Evolutionary conservation across 2,888 invertebrate species (phyloP).

Genomic region (Stenichneumon culpator): DNA sequence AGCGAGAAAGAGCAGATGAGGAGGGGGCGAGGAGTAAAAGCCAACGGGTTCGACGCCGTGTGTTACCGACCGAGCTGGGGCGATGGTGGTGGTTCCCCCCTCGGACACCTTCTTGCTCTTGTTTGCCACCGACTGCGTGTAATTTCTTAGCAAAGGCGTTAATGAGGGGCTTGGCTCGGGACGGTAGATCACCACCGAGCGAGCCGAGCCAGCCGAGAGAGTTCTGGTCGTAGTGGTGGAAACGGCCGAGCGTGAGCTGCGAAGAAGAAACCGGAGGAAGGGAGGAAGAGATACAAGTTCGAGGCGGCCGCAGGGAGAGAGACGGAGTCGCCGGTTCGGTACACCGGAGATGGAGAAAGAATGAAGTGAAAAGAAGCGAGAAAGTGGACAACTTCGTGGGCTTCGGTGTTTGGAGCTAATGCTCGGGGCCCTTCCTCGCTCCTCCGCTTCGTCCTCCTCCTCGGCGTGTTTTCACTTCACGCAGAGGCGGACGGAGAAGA

Average conservation of each 20-base stretch:
- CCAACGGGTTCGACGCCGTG: slow-evolving; percentile 68
- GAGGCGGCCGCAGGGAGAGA: neutral
- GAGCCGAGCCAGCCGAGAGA: slow-evolving; percentile 4
- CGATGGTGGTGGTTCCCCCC: slow-evolving; percentile 12
- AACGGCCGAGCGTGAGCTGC: slow-evolving; percentile 27
- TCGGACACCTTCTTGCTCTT: slow-evolving; percentile 83
- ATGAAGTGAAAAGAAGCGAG: slow-evolving; percentile 11
- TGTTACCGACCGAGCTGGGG: slow-evolving; percentile 76
- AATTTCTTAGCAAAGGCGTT: slow-evolving; percentile 85
- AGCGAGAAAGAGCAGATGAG: slow-evolving; percentile 57
- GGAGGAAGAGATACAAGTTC: neutral
- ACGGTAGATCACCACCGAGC: slow-evolving; percentile 82
- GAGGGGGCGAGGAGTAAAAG: slow-evolving; percentile 18
- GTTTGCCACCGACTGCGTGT: slow-evolving; percentile 84
- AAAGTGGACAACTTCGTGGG: slow-evolving; percentile 30
- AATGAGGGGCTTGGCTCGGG: slow-evolving; percentile 84
- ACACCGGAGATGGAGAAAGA: slow-evolving; percentile 19
- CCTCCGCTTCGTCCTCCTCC: slow-evolving; percentile 49
- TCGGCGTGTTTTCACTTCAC: slow-evolving; percentile 34
- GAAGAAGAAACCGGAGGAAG: neutral
- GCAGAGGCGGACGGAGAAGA: neutral
- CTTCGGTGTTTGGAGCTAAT: slow-evolving; percentile 23
- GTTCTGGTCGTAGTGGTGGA: slow-evolving; percentile 12
- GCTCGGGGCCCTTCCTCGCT: slow-evolving; percentile 35
- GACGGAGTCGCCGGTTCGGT: slow-evolving; percentile 18